Conservation (phyloP, 1,140 invertebrate species). For the Charaxes varanes region DNA sequence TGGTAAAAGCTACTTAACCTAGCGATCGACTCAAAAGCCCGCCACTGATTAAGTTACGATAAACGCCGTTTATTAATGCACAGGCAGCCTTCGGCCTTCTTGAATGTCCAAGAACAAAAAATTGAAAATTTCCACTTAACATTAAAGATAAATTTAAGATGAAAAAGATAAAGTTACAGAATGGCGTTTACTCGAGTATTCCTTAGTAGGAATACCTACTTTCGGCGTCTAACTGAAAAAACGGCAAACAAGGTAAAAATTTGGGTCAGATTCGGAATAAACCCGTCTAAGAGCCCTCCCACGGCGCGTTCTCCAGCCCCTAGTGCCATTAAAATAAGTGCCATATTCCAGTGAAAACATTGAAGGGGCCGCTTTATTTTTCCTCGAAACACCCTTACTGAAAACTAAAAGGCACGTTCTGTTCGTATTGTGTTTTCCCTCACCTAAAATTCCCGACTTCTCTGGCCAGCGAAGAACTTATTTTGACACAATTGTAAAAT, state of each 20-base stretch:
- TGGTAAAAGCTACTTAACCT: too few relatives aligned
- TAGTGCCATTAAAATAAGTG: not conserved
- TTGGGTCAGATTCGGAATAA: slow-evolving; percentile 14
- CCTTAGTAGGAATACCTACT: too few relatives aligned
- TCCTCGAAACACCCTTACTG: slow-evolving; percentile 17
- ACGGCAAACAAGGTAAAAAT: slow-evolving; percentile 2
- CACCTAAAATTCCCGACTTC: slow-evolving; percentile 18
- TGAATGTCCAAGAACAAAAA: too few relatives aligned
- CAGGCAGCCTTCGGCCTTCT: too few relatives aligned
- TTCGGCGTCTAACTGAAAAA: too few relatives aligned
- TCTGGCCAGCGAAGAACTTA: slow-evolving; percentile 9
- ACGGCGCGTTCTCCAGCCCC: not conserved
- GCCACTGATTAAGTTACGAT: too few relatives aligned
- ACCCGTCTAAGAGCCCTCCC: slow-evolving; percentile 13
- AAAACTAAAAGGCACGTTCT: slow-evolving; percentile 21
- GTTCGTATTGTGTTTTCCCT: slow-evolving; percentile 18
- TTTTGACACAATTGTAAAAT: slow-evolving; percentile 15
- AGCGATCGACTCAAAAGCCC: too few relatives aligned
- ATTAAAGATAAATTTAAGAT: too few relatives aligned
- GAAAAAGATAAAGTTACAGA: too few relatives aligned
- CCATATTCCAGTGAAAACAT: not conserved
- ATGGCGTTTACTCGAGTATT: too few relatives aligned
- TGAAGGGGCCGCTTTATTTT: slow-evolving; percentile 11
- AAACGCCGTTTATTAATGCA: too few relatives aligned
- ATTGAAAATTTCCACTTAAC: too few relatives aligned